phyloP scores from a whole-genome alignment of 2,113 vertebrate genomes.

The Anhinga rufa region DNA sequence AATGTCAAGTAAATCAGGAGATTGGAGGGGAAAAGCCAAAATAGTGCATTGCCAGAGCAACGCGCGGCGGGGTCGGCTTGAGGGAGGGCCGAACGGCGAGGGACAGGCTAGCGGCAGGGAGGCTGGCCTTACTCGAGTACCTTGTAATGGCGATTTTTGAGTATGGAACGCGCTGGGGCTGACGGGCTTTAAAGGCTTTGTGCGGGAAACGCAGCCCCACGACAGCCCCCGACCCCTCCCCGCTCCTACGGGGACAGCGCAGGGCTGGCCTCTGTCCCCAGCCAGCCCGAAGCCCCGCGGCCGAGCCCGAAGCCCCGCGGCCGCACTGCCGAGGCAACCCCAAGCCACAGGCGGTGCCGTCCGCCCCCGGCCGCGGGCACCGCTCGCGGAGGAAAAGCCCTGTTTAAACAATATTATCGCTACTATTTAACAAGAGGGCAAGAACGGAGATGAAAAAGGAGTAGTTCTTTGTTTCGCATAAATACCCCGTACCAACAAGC shows the following conservation, averaged over 20 bases:
- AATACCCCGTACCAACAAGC: not conserved
- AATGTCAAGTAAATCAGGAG: not conserved
- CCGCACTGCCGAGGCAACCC: rapidly evolving
- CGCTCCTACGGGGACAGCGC: rapidly evolving
- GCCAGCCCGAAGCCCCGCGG: no score
- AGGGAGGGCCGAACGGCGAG: not conserved
- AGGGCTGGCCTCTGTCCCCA: no score
- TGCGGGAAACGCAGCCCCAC: not conserved
- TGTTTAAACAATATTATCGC: not conserved
- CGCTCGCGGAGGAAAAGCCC: not conserved
- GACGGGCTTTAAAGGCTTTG: not conserved
- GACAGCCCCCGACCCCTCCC: not conserved
- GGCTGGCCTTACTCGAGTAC: not conserved
- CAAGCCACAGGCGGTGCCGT: not conserved
- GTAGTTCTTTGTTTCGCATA: not conserved
- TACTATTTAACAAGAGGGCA: not conserved
- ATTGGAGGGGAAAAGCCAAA: not conserved
- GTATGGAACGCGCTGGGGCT: not conserved
- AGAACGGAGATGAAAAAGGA: not conserved
- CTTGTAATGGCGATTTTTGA: rapidly evolving
- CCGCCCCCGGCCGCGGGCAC: not conserved
- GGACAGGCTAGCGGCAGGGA: not conserved
- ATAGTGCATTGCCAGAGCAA: rapidly evolving
- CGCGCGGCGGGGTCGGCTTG: rapidly evolving
- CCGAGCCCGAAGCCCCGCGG: no score